These are phyloP conservation scores for Anguilla rostrata DNA, from an alignment of 2,113 vertebrate species.

Conservation along the genomic window DNA sequence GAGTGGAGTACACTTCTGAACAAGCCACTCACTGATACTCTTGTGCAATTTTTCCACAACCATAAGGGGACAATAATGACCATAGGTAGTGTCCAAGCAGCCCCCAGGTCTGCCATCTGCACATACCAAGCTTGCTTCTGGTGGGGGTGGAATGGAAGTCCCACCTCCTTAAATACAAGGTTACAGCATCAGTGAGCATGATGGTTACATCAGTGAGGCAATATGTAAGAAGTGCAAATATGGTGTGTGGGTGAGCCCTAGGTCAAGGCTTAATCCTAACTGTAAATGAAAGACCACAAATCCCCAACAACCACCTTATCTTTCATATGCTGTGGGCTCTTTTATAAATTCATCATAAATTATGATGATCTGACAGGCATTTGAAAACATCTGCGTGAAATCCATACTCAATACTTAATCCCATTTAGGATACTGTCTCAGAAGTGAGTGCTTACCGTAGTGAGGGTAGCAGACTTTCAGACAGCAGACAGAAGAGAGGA, in stretches of 20 bases:
- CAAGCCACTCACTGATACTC: not conserved
- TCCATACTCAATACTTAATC: not conserved
- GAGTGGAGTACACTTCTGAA: not conserved
- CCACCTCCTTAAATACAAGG: not conserved
- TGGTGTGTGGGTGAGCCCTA: not conserved
- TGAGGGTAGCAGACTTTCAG: conserved; percentile 81
- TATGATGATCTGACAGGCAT: not conserved
- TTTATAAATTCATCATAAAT: not conserved
- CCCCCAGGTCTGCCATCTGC: not conserved
- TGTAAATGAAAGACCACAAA: not conserved
- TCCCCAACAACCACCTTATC: not conserved
- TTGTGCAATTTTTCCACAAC: not conserved
- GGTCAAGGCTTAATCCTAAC: not conserved
- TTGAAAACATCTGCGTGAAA: not conserved
- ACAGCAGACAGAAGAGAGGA: conserved; percentile 82
- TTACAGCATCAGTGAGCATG: not conserved
- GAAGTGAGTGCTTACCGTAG: conserved; percentile 67
- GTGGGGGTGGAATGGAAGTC: not conserved
- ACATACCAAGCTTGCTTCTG: not conserved
- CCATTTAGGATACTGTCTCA: not conserved
- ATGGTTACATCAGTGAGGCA: not conserved
- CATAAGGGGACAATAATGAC: not conserved
- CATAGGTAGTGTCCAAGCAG: not conserved
- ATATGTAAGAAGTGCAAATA: not conserved
- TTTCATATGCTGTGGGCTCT: not conserved